Percentiles rank a stretch among this genome's conserved stretches.
These are phyloP conservation scores for Elmis aenea DNA, from an alignment of 2,888 invertebrate species.

Conservation along the genomic window DNA sequence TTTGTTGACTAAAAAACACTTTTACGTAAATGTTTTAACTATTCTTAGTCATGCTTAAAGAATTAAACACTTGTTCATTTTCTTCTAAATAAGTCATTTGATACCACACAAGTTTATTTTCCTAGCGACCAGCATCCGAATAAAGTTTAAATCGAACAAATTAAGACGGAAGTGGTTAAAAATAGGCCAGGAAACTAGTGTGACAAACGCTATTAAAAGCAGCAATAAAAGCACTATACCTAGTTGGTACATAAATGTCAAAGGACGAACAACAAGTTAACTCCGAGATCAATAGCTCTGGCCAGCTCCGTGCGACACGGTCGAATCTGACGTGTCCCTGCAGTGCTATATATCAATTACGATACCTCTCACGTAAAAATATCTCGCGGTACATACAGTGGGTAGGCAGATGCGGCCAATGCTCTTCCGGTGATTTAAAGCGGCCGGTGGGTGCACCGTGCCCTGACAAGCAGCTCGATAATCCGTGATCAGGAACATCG, in stretches of 20 bases:
- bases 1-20: too few species aligned
- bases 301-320: slow-evolving; percentile 22
- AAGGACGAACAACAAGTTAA: slow-evolving; percentile 30
- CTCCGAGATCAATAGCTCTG: slow-evolving; percentile 29
- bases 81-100: too few species aligned
- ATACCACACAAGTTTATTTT: too few species aligned
- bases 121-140: too few species aligned
- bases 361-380: slow-evolving; percentile 30
- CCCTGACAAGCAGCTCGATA: slow-evolving; percentile 34
- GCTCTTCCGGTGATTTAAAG: slow-evolving; percentile 34
- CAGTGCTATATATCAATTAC: slow-evolving; percentile 41
- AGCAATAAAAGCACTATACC: too few species aligned
- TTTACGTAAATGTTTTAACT: too few species aligned
- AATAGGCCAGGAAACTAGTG: too few species aligned
- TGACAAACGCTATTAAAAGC: too few species aligned
- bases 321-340: slow-evolving; percentile 31
- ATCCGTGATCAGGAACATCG: slow-evolving; percentile 35
- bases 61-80: too few species aligned
- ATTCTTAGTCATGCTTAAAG: too few species aligned
- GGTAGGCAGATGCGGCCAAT: slow-evolving; percentile 33
- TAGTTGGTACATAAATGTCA: slow-evolving; percentile 31
- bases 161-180: too few species aligned
- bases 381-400: slow-evolving; percentile 21
- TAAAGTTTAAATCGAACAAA: too few species aligned
- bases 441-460: slow-evolving; percentile 25